A percentile compares a stretch with the other conserved stretches of the same genome.
These are phyloP conservation scores for Acronicta leporina DNA, from an alignment of 2,888 invertebrate genomes.

Conservation along the genomic window DNA sequence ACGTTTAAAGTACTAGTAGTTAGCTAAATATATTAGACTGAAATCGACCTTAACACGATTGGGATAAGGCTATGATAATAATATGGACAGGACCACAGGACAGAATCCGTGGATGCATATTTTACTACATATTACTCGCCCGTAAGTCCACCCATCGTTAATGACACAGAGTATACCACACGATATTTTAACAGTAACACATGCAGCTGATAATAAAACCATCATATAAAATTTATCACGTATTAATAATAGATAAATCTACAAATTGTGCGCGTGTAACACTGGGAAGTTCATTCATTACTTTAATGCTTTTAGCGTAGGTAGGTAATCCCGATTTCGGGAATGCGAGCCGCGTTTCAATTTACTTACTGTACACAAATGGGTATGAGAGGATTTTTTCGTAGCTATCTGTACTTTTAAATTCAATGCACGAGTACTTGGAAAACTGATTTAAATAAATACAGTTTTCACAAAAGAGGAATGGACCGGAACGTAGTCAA, in stretches of 20 bases:
- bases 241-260: conserved; percentile 37
- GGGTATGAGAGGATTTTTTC: conserved; percentile 5
- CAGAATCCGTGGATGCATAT: neutral
- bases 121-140: neutral
- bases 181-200: neutral
- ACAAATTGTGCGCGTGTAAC: conserved; percentile 7
- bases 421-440: conserved; percentile 11
- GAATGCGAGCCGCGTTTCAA: conserved; percentile 29
- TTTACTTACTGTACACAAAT: conserved; percentile 33
- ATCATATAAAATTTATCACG: conserved; percentile 1
- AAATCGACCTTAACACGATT: too few species aligned
- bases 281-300: conserved; percentile 33
- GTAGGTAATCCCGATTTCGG: conserved; percentile 22
- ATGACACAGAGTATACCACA: neutral
- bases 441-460: conserved; percentile 28
- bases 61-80: neutral
- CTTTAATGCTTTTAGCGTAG: conserved; percentile 40
- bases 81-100: too few species aligned
- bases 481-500: conserved; percentile 13
- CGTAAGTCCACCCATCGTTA: neutral
- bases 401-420: conserved; percentile 4
- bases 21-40: too few species aligned
- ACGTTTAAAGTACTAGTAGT: too few species aligned
- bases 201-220: conserved; percentile 11
- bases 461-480: conserved; percentile 9